Percentiles rank a stretch among this genome's conserved stretches.
Evolutionary conservation across 64 coral and sea anemone genomes (phyloP).

Genomic region (Pachyseris speciosa): DNA sequence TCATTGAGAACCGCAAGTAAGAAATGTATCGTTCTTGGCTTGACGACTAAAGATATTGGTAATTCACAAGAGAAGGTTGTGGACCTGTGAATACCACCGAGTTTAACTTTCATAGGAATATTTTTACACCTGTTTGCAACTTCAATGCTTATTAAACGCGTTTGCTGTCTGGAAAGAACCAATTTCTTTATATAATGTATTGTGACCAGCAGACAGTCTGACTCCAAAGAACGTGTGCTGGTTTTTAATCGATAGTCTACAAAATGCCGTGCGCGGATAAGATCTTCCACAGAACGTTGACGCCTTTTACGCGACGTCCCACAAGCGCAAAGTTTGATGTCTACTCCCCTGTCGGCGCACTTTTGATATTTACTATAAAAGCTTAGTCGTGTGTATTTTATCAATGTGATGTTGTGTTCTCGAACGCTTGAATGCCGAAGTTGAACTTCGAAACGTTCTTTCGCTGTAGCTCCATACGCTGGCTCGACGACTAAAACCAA

Average conservation of each 20-base stretch:
- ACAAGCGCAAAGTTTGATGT: constrained; percentile 90
- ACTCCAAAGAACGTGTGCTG: constrained; percentile 16
- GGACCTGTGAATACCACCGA: constrained; percentile 48
- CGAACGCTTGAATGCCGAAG: constrained; percentile 65
- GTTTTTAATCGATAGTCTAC: constrained; percentile 43
- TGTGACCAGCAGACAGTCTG: constrained; percentile 65
- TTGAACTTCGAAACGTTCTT: constrained; percentile 89
- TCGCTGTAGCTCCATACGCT: constrained; percentile 51
- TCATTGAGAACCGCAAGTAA: constrained; percentile 67
- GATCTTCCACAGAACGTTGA: constrained; percentile 5
- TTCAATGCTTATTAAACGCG: constrained; percentile 75
- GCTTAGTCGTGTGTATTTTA: constrained; percentile 76
- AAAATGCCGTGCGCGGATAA: constrained; percentile 64
- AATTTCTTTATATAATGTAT: constrained; percentile 41
- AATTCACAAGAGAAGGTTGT: constrained; percentile 58
- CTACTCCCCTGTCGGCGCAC: constrained; percentile 82
- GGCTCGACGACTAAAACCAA: constrained; percentile 83
- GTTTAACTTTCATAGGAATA: constrained; percentile 58
- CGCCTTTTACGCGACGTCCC: not conserved
- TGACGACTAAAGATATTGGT: constrained; percentile 65
- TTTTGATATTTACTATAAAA: constrained; percentile 75
- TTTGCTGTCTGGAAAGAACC: constrained; percentile 30
- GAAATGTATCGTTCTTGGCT: constrained; percentile 78
- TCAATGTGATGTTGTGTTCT: constrained; percentile 66
- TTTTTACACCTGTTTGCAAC: constrained; percentile 72